These are phyloP conservation scores for Leptura quadrifasciata DNA, from an alignment of 2,888 invertebrate species.

Conservation along the genomic window DNA sequence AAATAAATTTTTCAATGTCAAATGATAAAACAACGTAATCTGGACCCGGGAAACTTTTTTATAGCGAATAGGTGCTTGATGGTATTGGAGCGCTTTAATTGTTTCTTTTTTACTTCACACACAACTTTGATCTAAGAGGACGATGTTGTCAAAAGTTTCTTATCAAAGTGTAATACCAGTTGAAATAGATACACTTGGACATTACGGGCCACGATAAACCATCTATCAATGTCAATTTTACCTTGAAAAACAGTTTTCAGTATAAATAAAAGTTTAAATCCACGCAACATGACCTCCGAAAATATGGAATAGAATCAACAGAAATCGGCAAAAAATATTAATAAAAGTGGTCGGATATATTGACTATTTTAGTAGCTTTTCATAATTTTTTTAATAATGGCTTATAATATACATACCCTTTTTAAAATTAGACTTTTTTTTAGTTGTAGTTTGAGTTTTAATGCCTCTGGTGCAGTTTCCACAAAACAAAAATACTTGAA, in stretches of 20 bases:
- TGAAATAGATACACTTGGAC: conserved; percentile 7
- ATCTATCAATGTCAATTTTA: conserved; percentile 5
- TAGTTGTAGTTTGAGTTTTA: too few relatives aligned
- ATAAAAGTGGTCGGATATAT: too few relatives aligned
- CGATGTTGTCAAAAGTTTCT: conserved; percentile 4
- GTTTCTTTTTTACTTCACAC: conserved; percentile 3
- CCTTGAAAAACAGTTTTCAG: not conserved
- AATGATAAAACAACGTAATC: not conserved
- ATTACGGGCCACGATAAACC: not conserved
- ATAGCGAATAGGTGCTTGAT: not conserved
- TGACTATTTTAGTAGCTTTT: too few relatives aligned
- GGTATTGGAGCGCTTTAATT: conserved; percentile 1
- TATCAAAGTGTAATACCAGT: conserved; percentile 1
- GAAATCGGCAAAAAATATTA: too few relatives aligned
- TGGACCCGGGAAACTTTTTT: not conserved
- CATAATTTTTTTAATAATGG: too few relatives aligned
- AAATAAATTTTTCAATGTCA: not conserved
- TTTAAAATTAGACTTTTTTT: too few relatives aligned
- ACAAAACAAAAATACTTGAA: too few relatives aligned
- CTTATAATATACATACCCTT: too few relatives aligned
- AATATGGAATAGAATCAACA: too few relatives aligned
- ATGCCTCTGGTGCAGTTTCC: too few relatives aligned
- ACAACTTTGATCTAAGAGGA: not conserved
- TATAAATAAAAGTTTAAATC: not conserved
- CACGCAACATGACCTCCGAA: too few relatives aligned